Conservation (phyloP, 1,140 invertebrate genomes). For the Cyclina sinensis region DNA sequence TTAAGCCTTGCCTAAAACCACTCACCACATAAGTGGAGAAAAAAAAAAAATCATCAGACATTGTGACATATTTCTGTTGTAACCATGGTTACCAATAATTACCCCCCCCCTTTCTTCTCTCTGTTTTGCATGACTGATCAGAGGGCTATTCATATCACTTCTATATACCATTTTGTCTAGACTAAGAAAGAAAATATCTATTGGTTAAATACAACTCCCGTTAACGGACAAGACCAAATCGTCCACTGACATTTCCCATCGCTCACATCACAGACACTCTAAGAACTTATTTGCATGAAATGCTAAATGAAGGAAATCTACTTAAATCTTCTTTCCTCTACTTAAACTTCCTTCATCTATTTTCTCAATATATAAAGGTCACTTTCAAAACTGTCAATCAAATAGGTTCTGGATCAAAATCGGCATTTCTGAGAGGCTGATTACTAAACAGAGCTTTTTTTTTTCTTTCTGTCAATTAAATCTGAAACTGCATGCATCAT, state of each 20-base stretch:
- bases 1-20: slow-evolving; percentile 18
- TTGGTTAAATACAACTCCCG: neutral
- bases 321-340: neutral
- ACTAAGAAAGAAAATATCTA: neutral
- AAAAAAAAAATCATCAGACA: neutral
- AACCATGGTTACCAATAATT: slow-evolving; percentile 11
- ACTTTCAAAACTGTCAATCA: neutral
- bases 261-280: neutral
- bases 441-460: no score
- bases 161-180: slow-evolving; percentile 30
- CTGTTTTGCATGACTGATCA: neutral
- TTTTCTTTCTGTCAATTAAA: no score
- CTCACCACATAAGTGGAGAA: slow-evolving; percentile 6
- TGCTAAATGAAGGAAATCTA: slow-evolving; percentile 22
- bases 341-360: neutral
- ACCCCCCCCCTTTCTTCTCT: neutral
- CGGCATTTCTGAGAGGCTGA: no score
- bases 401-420: no score
- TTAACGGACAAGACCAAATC: neutral
- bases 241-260: slow-evolving; percentile 2
- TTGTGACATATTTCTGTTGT: slow-evolving; percentile 27
- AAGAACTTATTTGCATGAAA: slow-evolving; percentile 18
- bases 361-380: neutral
- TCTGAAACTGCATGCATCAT: no score
- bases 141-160: neutral